Conservation (phyloP, 2,888 invertebrate genomes). For the Ormyrus nitidulus region DNA sequence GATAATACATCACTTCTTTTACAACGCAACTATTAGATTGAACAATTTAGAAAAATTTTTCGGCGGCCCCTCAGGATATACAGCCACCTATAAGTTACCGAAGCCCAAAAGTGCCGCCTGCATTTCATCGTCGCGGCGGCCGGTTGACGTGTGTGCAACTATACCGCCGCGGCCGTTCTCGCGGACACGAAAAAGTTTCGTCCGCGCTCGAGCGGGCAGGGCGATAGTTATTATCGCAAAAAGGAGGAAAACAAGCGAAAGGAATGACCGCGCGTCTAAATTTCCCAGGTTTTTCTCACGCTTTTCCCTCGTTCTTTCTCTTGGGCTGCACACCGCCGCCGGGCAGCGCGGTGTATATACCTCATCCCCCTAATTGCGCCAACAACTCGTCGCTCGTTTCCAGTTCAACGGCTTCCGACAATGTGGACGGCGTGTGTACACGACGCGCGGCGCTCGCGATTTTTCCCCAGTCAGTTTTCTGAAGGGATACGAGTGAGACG, state of each 20-base stretch:
- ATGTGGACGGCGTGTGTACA: not conserved
- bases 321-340: not conserved
- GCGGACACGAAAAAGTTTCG: conserved; percentile 25
- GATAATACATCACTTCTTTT: too few relatives aligned
- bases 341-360: not conserved
- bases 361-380: conserved; percentile 48
- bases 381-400: conserved; percentile 47
- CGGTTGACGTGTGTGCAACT: not conserved
- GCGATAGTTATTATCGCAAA: conserved; percentile 36
- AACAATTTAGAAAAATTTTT: too few relatives aligned
- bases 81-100: too few relatives aligned
- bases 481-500: not conserved
- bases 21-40: too few relatives aligned
- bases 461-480: not conserved
- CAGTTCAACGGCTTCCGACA: conserved; percentile 39
- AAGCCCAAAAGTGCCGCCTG: conserved; percentile 12
- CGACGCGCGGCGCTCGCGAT: not conserved
- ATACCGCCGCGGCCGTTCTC: not conserved
- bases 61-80: too few relatives aligned
- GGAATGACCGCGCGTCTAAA: conserved; percentile 37
- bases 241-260: conserved; percentile 19
- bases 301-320: not conserved
- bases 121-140: conserved; percentile 10
- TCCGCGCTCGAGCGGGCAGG: too few relatives aligned
- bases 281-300: conserved; percentile 45